phyloP scores from a whole-genome alignment of 2,113 vertebrate species.

The Trichomycterus rosablanca region DNA sequence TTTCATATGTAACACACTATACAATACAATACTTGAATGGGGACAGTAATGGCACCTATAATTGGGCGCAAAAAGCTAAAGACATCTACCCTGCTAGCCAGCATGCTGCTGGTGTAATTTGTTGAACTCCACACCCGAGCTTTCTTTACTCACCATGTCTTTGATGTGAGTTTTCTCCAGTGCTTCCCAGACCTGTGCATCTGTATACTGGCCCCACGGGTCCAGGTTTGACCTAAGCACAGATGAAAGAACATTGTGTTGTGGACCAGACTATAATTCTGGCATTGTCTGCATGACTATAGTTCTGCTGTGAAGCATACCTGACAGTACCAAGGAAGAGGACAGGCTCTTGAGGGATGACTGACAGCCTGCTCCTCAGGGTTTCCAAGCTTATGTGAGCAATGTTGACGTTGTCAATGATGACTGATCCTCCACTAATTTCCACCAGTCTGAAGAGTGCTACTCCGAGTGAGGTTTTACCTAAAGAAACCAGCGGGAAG shows the following conservation, averaged over 20 bases:
- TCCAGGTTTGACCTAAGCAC: constrained; percentile 70
- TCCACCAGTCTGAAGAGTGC: constrained; percentile 74
- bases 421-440: constrained; percentile 66
- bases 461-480: constrained; percentile 73
- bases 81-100: too few species aligned
- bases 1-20: too few species aligned
- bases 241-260: constrained; percentile 21
- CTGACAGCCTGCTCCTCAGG: constrained; percentile 73
- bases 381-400: constrained; percentile 67
- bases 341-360: constrained; percentile 77
- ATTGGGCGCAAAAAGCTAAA: too few species aligned
- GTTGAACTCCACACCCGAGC: not conserved
- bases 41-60: too few species aligned
- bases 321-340: constrained; percentile 74
- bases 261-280: not conserved
- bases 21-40: too few species aligned
- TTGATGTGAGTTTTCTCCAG: constrained; percentile 72
- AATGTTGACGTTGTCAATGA: constrained; percentile 69
- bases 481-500: constrained; percentile 46
- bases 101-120: not conserved
- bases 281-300: not conserved
- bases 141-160: constrained; percentile 62
- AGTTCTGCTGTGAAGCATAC: constrained; percentile 45
- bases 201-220: constrained; percentile 68
- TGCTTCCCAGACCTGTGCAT: constrained; percentile 71